Evolutionary conservation across 2,113 vertebrate genomes (phyloP).

Genomic region (Periophthalmus modestus): DNA sequence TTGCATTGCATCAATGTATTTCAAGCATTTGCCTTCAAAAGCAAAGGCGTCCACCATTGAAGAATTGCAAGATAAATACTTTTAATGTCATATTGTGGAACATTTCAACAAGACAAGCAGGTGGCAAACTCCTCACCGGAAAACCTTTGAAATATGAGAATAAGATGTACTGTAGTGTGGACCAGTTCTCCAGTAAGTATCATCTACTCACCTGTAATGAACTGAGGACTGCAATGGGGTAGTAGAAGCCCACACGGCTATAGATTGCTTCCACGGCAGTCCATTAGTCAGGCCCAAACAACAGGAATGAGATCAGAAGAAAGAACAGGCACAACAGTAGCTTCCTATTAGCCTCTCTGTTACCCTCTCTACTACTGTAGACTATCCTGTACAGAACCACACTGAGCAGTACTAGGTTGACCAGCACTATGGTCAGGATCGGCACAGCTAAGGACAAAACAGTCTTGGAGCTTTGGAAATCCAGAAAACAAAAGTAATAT

Average conservation of each 20-base stretch:
- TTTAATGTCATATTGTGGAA: no score
- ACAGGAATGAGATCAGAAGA: slow-evolving; percentile 78
- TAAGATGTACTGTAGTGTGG: no score
- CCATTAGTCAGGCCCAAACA: slow-evolving; percentile 88
- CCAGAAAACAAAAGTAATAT: slow-evolving; percentile 78
- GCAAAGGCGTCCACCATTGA: no score
- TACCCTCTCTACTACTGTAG: slow-evolving; percentile 68
- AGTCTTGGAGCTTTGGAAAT: slow-evolving; percentile 73
- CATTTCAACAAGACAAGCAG: no score
- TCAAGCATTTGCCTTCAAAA: no score
- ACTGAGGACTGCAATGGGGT: slow-evolving; percentile 83
- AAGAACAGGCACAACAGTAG: slow-evolving; percentile 80
- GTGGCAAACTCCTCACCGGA: no score
- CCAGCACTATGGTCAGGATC: slow-evolving; percentile 59
- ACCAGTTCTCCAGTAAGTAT: background rate
- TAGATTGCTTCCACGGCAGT: slow-evolving; percentile 77
- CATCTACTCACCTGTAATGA: background rate
- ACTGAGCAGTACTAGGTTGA: slow-evolving; percentile 76
- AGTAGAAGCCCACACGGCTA: slow-evolving; percentile 68
- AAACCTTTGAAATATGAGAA: no score
- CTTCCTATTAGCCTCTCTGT: slow-evolving; percentile 59
- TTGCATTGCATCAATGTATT: no score
- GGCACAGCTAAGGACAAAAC: slow-evolving; percentile 82
- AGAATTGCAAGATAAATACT: no score
- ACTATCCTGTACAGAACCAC: slow-evolving; percentile 81